A percentile compares a stretch with the other conserved stretches of the same genome.
These are phyloP conservation scores for Protodeltote pygarga DNA, from an alignment of 2,888 invertebrate genomes.

Conservation along the genomic window DNA sequence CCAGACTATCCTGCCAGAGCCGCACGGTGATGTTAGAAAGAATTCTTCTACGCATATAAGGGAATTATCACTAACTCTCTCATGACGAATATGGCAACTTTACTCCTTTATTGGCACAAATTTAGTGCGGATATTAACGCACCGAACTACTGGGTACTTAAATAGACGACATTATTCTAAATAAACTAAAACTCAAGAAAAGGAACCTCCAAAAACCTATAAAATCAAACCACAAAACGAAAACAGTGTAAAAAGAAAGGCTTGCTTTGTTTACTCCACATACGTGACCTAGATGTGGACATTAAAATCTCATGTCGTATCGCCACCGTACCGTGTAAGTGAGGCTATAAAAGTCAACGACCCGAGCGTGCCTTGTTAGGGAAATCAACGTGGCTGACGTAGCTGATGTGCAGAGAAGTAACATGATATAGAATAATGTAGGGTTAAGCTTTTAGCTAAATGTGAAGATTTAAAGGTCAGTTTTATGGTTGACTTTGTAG, in stretches of 20 bases:
- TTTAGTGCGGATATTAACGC: no score
- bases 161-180: no score
- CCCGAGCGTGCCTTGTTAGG: conserved; percentile 62
- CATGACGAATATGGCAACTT: no score
- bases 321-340: conserved; percentile 52
- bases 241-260: neutral
- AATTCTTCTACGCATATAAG: no score
- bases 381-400: conserved; percentile 56
- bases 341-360: conserved; percentile 57
- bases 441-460: conserved; percentile 15
- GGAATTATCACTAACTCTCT: no score
- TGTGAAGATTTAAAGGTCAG: conserved; percentile 10
- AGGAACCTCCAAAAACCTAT: neutral
- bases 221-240: neutral
- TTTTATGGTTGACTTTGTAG: neutral
- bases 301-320: conserved; percentile 27
- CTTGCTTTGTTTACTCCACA: conserved; percentile 20
- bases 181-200: no score
- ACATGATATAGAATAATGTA: conserved; percentile 41
- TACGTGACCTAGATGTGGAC: conserved; percentile 29
- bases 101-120: no score
- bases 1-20: no score
- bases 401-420: conserved; percentile 50
- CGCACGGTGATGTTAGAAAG: no score
- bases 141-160: no score